A percentile compares a stretch with the other conserved stretches of the same genome.
Conservation (phyloP, 2,888 invertebrate genomes). For the Teleogryllus oceanicus region DNA sequence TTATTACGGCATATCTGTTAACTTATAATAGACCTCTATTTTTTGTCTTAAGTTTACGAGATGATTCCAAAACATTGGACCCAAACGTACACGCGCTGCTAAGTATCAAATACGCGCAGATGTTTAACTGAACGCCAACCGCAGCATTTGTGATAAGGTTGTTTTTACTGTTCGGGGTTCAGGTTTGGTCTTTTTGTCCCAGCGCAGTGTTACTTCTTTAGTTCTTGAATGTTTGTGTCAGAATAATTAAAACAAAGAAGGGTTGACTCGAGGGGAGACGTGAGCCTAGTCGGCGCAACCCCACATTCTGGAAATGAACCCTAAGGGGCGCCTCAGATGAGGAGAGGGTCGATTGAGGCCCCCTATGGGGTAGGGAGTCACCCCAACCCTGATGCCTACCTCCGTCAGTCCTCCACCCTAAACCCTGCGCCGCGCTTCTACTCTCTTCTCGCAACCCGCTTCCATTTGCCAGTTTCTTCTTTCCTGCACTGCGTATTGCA, state of each 20-base stretch:
- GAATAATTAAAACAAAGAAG: constrained; percentile 33
- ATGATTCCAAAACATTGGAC: not conserved
- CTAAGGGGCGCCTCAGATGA: not conserved
- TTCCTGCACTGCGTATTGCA: too few species aligned
- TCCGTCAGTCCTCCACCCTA: not conserved
- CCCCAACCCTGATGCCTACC: not conserved
- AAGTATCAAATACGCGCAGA: not conserved
- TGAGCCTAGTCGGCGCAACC: constrained; percentile 18
- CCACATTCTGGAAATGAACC: constrained; percentile 9
- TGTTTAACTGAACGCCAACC: not conserved
- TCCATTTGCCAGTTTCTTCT: not conserved
- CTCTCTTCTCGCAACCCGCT: not conserved
- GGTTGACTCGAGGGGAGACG: constrained; percentile 25
- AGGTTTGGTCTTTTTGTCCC: constrained; percentile 18
- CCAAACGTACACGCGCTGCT: not conserved
- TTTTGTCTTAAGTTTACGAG: not conserved
- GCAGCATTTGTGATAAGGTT: not conserved
- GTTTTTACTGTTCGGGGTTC: not conserved
- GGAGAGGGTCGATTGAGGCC: not conserved
- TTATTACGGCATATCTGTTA: too few species aligned
- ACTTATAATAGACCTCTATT: too few species aligned
- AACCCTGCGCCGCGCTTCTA: not conserved
- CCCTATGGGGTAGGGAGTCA: too few species aligned
- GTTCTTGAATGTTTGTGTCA: constrained; percentile 18
- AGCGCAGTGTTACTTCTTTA: not conserved